These are phyloP conservation scores for Lasioglossum vierecki DNA, from an alignment of 2,888 invertebrate genomes.

Conservation along the genomic window DNA sequence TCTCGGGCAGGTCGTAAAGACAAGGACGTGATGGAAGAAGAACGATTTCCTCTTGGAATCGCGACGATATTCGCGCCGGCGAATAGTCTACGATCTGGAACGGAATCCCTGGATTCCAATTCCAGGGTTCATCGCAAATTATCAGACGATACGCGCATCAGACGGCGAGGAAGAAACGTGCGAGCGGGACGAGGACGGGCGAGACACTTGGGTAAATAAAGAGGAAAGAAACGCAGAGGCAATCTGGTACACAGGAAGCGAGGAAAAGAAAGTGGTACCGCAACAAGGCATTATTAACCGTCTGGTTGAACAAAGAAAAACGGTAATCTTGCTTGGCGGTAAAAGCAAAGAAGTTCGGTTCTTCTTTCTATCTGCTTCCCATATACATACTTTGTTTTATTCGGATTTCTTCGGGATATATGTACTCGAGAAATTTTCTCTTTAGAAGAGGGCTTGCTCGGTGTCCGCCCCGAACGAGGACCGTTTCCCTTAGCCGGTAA, in stretches of 20 bases:
- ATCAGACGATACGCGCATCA: slow-evolving; percentile 56
- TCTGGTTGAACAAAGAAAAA: slow-evolving; percentile 66
- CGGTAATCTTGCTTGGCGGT: slow-evolving; percentile 39
- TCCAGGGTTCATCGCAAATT: slow-evolving; percentile 64
- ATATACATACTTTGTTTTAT: background rate
- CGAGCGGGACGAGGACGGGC: slow-evolving; percentile 21
- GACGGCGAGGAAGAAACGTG: slow-evolving; percentile 19
- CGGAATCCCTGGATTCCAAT: slow-evolving; percentile 71
- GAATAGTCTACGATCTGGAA: slow-evolving; percentile 62
- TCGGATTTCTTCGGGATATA: background rate
- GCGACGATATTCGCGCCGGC: slow-evolving; percentile 42
- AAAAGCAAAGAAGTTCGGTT: slow-evolving; percentile 35
- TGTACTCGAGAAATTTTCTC: background rate
- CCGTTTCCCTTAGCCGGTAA: slow-evolving; percentile 25
- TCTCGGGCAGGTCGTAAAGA: slow-evolving; percentile 9
- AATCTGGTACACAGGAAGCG: slow-evolving; percentile 49
- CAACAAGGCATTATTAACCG: slow-evolving; percentile 69
- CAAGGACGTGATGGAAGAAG: slow-evolving; percentile 10
- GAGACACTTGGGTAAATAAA: slow-evolving; percentile 2
- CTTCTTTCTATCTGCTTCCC: background rate
- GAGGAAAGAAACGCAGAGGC: slow-evolving; percentile 22
- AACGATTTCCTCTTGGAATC: slow-evolving; percentile 43
- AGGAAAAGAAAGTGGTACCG: slow-evolving; percentile 63
- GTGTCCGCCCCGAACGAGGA: background rate
- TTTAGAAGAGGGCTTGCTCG: background rate